These are phyloP conservation scores for Vanacampus margaritifer DNA, from an alignment of 2,113 vertebrate genomes.

Conservation along the genomic window DNA sequence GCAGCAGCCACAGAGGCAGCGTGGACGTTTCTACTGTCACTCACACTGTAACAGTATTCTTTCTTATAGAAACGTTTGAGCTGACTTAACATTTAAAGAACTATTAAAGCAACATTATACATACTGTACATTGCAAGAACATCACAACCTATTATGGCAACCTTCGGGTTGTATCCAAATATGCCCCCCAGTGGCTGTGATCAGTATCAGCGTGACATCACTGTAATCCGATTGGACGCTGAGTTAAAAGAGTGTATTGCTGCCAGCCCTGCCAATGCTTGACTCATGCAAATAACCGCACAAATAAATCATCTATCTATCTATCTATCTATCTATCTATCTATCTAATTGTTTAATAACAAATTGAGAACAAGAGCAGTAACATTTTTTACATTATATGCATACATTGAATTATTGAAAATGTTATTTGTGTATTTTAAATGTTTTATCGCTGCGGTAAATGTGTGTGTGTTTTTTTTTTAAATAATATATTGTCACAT, in stretches of 20 bases:
- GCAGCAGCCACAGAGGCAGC: constrained; percentile 20
- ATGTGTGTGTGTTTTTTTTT: too few species aligned
- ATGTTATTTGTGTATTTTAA: too few species aligned
- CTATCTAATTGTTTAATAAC: too few species aligned
- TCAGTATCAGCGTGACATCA: background rate
- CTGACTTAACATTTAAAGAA: background rate
- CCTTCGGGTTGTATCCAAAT: background rate
- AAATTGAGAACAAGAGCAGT: too few species aligned
- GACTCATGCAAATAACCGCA: background rate
- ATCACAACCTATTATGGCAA: constrained; percentile 2
- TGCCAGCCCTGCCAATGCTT: background rate
- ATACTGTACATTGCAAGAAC: background rate
- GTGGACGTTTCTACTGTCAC: background rate
- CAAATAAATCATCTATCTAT: too few species aligned
- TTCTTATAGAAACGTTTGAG: background rate
- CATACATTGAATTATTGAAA: too few species aligned
- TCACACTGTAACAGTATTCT: constrained; percentile 13
- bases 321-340: too few species aligned
- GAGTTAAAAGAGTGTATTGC: background rate
- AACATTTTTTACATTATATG: too few species aligned
- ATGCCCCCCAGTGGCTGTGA: background rate
- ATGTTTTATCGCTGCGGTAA: too few species aligned
- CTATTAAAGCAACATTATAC: background rate
- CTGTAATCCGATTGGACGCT: background rate
- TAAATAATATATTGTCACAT: too few species aligned